Evolutionary conservation across 2,888 invertebrate species (phyloP).

Genomic region (Xanthia icteritia): DNA sequence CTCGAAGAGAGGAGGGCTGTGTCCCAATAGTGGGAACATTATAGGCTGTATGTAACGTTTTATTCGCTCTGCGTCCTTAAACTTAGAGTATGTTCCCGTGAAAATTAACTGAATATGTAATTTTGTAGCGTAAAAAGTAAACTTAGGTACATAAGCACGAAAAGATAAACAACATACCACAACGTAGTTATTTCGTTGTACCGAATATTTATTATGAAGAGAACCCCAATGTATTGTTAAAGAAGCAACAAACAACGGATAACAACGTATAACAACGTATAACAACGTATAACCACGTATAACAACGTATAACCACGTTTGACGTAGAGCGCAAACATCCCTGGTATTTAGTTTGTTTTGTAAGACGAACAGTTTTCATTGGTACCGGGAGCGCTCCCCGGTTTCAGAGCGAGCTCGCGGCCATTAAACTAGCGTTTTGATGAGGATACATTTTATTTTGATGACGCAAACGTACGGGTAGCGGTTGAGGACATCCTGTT

Average conservation of each 20-base stretch:
- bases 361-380: conserved; percentile 67
- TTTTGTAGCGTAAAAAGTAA: not conserved
- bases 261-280: conserved; percentile 70
- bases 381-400: conserved; percentile 43
- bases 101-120: not conserved
- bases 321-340: conserved; percentile 68
- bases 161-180: not conserved
- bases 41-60: not conserved
- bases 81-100: not conserved
- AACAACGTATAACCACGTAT: conserved; percentile 69
- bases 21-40: too few relatives aligned
- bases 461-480: conserved; percentile 10
- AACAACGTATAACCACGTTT: conserved; percentile 70
- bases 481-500: conserved; percentile 17
- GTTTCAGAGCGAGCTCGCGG: conserved; percentile 42
- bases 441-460: conserved; percentile 42
- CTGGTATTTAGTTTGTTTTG: conserved; percentile 72
- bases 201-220: conserved; percentile 44
- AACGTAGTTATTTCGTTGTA: conserved; percentile 1
- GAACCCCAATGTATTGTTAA: conserved; percentile 52
- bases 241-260: conserved; percentile 64
- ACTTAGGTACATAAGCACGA: not conserved
- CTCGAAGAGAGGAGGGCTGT: too few relatives aligned
- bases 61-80: not conserved
- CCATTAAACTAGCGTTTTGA: conserved; percentile 41